Evolutionary conservation across 2,888 invertebrate genomes (phyloP), one percentile per base, ranked within the genome.

Genomic region (Bedellia somnulentella): DNA sequence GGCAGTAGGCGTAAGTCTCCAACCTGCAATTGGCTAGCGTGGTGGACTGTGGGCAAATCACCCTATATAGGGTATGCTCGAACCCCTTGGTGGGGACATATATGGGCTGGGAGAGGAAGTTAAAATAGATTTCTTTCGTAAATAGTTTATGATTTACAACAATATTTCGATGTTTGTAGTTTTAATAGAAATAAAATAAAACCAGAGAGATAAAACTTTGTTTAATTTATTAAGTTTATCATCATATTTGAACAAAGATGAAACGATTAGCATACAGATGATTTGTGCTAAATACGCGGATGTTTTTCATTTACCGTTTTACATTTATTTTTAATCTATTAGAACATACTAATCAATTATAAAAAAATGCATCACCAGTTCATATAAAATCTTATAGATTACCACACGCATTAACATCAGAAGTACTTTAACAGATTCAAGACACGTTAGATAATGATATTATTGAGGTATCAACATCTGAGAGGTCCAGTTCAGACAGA

Each of bases 371-470:
- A 3, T 15, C 15, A 3, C 34, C 36, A 4, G 30, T 32, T 15
- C 34, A 32, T 26, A n/a, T n/a, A n/a, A 34, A 33, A 25, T 32
- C 36, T 2, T 35, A 32, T 11, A 30, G 34, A 21, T 17, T 37
- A 10, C 35, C 33, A n/a, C 3, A 17, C 24, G 17, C 28, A 2
- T 24, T 29, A 22, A 34, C 33, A 33, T 9, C 16, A 2, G 34
- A 37, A 31, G 12, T 37, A 6, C 15, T 35, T 16, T 31, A 25
- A 22, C 31, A 37, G 25, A 31, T 37, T 5, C 12, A 37, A 4
- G 11, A 37, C 13, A 33, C 33, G 34, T 22, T 29, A 4, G 4
- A 18, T 3, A 6, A 29, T 12, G 28, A 29, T n/a, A 24, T 30
- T 12, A 24, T 24, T 17, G 24, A 30, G 17, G 30, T 24, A n/a